These are phyloP conservation scores for Allygus modestus DNA, from an alignment of 2,888 invertebrate species.

Conservation along the genomic window DNA sequence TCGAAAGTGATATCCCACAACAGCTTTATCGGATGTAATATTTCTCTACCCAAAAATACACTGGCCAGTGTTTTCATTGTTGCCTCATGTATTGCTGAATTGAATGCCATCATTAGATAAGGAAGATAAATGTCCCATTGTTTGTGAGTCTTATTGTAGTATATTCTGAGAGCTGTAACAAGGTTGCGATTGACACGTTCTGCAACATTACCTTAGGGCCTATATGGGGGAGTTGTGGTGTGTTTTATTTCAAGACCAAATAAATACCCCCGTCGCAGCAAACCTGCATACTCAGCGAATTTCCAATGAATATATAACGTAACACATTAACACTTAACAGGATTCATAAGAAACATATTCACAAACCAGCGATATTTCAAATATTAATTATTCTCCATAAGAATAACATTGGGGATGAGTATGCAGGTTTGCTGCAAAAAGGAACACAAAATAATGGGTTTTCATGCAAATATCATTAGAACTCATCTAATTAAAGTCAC, in stretches of 20 bases:
- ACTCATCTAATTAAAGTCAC: too few species aligned
- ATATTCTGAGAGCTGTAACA: background rate
- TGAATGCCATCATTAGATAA: background rate
- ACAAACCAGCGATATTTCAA: too few species aligned
- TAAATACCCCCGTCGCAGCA: too few species aligned
- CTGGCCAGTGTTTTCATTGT: background rate
- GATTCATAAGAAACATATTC: too few species aligned
- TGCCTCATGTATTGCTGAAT: background rate
- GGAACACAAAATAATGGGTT: too few species aligned
- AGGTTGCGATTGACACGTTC: background rate
- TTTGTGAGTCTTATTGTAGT: background rate
- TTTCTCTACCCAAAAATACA: background rate
- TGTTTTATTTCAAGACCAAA: background rate
- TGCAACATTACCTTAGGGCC: background rate
- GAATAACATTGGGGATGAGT: too few species aligned
- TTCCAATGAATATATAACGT: too few species aligned
- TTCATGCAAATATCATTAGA: too few species aligned
- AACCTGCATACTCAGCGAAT: too few species aligned
- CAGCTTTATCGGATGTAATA: background rate
- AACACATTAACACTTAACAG: too few species aligned
- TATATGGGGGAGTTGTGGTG: background rate
- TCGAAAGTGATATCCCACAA: background rate
- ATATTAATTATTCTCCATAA: too few species aligned
- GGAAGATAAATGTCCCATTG: background rate
- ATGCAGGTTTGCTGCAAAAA: too few species aligned